phyloP scores from a whole-genome alignment of 2,888 invertebrate species.

The Drosophila melanocephala region DNA sequence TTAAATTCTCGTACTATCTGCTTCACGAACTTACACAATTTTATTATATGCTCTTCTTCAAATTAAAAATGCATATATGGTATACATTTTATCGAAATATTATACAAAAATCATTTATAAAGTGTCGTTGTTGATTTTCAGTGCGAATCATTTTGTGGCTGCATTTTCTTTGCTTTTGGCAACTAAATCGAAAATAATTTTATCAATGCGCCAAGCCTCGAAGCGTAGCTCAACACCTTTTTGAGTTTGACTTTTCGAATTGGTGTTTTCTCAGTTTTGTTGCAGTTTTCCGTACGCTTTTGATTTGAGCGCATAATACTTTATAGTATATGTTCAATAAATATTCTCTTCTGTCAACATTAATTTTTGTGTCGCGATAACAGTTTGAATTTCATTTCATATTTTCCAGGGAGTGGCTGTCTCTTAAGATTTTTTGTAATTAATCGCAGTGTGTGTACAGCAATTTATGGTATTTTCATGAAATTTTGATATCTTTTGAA shows the following conservation, averaged over 20 bases:
- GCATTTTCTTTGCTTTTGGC: constrained; percentile 30
- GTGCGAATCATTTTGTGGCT: constrained; percentile 1
- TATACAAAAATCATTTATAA: constrained; percentile 5
- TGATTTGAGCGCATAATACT: constrained; percentile 10
- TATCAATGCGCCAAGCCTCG: constrained; percentile 52
- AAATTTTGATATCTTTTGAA: constrained; percentile 68
- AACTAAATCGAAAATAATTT: constrained; percentile 49
- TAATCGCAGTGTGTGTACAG: constrained; percentile 70
- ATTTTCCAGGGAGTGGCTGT: constrained; percentile 57
- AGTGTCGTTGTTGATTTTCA: constrained; percentile 18
- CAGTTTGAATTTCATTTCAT: constrained; percentile 51
- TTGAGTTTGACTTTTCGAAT: constrained; percentile 17
- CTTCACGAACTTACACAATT: too few species aligned
- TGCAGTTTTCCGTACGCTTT: constrained; percentile 28
- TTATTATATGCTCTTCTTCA: too few species aligned
- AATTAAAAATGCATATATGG: not conserved
- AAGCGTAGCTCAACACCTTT: constrained; percentile 49
- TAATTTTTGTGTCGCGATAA: constrained; percentile 37
- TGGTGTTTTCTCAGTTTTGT: not conserved
- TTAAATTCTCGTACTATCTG: not conserved
- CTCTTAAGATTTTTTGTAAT: constrained; percentile 59
- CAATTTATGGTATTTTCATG: constrained; percentile 76
- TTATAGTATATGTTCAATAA: constrained; percentile 4
- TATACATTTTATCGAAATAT: not conserved
- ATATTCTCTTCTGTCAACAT: constrained; percentile 47